Conservation (phyloP, 2,888 invertebrate genomes). For the Cryptocheilus praepositus region DNA sequence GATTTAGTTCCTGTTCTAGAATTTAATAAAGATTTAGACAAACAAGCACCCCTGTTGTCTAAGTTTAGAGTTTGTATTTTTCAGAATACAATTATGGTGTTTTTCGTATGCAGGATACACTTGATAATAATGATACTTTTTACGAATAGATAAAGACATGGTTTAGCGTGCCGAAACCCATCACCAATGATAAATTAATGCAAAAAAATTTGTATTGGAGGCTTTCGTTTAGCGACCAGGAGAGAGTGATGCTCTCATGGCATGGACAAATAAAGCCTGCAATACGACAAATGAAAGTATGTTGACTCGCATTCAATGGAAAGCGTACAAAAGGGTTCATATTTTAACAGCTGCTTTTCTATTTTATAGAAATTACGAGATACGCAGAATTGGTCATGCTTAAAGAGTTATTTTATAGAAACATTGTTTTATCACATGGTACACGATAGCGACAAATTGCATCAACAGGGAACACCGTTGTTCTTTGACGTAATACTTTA, state of each 20-base stretch:
- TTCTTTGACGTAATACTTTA: conserved; percentile 51
- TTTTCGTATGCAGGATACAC: too few species aligned
- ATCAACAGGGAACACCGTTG: conserved; percentile 34
- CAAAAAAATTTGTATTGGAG: conserved; percentile 75
- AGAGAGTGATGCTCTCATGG: conserved; percentile 74
- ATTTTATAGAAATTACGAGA: conserved; percentile 77
- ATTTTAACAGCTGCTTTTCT: conserved; percentile 14
- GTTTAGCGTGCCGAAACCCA: conserved; percentile 77
- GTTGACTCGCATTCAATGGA: too few species aligned
- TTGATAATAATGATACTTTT: conserved; percentile 25
- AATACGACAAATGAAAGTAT: conserved; percentile 63
- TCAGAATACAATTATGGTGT: too few species aligned
- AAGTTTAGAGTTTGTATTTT: too few species aligned
- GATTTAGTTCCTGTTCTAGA: conserved; percentile 76
- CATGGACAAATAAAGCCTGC: conserved; percentile 64
- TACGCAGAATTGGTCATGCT: conserved; percentile 70
- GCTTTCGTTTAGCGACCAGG: conserved; percentile 78
- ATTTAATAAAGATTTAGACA: conserved; percentile 10
- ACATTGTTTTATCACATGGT: conserved; percentile 75
- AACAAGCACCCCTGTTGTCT: too few species aligned
- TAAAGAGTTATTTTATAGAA: conserved; percentile 79
- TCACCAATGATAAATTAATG: neutral
- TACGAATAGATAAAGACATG: conserved; percentile 67
- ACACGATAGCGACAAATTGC: conserved; percentile 21
- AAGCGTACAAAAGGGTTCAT: too few species aligned